Evolutionary conservation across 2,113 vertebrate genomes (phyloP).

Genomic region (Saimiri boliviensis): DNA sequence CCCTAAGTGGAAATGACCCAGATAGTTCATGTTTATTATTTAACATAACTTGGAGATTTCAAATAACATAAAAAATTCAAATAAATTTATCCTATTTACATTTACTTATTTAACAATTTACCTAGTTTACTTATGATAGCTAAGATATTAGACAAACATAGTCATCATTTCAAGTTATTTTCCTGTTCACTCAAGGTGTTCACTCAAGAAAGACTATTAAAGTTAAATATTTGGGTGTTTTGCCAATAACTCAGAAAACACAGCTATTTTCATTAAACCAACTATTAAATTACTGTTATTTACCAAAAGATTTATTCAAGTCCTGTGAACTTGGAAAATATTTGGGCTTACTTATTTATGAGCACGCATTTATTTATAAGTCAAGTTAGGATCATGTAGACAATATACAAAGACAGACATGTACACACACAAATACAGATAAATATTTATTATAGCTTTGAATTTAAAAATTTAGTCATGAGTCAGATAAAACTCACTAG

Average conservation of each 20-base stretch:
- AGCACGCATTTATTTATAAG: background rate
- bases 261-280: background rate
- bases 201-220: background rate
- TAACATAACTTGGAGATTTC: background rate
- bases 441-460: background rate
- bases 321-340: background rate
- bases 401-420: background rate
- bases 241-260: background rate
- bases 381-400: background rate
- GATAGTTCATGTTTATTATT: background rate
- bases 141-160: background rate
- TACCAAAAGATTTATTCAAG: background rate
- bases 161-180: background rate
- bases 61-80: background rate
- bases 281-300: background rate
- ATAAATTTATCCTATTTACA: background rate
- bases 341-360: background rate
- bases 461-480: background rate
- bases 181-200: background rate
- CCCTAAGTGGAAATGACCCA: background rate
- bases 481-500: background rate
- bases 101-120: background rate
- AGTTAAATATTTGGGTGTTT: background rate
- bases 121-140: background rate
- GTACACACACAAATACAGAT: background rate